Evolutionary conservation across 2,797 vertebrate species (phyloP).

Genomic region (Crenuchus spilurus): DNA sequence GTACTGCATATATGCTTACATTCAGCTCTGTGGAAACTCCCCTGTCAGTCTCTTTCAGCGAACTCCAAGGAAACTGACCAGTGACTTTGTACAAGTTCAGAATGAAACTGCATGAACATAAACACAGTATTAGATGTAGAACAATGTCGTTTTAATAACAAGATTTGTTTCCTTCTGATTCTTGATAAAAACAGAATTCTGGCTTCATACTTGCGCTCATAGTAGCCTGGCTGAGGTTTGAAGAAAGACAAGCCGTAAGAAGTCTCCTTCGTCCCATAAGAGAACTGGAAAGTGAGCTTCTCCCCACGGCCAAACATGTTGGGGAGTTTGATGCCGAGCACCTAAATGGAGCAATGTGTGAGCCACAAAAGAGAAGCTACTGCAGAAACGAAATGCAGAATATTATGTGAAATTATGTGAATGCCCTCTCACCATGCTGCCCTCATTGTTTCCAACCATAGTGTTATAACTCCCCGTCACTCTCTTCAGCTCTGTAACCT

Average conservation of each 20-base stretch:
- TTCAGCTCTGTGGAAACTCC: conserved; percentile 90
- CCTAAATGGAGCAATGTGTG: conserved; percentile 68
- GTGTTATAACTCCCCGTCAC: conserved; percentile 97
- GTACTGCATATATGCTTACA: conserved; percentile 74
- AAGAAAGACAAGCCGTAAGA: conserved; percentile 95
- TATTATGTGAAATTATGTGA: not conserved
- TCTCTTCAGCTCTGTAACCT: conserved; percentile 89
- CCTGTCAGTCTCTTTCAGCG: conserved; percentile 92
- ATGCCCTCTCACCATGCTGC: conserved; percentile 89
- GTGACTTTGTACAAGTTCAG: conserved; percentile 95
- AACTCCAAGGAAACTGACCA: conserved; percentile 97
- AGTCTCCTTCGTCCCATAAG: conserved; percentile 97
- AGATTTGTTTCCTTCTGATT: not conserved
- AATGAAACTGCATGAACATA: conserved; percentile 76
- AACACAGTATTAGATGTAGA: conserved; percentile 2
- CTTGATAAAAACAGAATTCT: not conserved
- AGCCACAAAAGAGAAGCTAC: not conserved
- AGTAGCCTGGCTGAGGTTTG: conserved; percentile 90
- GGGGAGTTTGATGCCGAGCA: conserved; percentile 92
- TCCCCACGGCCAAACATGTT: conserved; percentile 93
- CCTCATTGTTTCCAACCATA: conserved; percentile 98
- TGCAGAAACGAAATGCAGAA: not conserved
- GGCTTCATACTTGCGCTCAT: conserved; percentile 90
- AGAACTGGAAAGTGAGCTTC: conserved; percentile 97
- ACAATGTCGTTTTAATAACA: not conserved